Percentiles rank a stretch among this genome's conserved stretches.
phyloP scores from a whole-genome alignment of 2,113 vertebrate genomes.

The Ia io region DNA sequence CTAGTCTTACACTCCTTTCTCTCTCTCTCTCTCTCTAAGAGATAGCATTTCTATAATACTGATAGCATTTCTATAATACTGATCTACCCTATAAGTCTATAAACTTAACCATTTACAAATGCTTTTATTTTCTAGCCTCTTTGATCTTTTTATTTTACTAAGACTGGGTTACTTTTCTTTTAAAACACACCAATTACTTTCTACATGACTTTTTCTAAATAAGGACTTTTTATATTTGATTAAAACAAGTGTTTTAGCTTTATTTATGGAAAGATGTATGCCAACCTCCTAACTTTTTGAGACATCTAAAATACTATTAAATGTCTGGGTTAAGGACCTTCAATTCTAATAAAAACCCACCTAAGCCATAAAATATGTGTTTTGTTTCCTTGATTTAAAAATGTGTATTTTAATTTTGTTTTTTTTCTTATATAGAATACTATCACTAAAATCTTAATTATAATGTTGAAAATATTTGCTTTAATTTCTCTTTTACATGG shows the following conservation, averaged over 20 bases:
- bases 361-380: not conserved
- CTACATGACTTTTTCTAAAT: not conserved
- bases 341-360: constrained; percentile 9
- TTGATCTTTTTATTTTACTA: not conserved
- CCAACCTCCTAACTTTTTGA: not conserved
- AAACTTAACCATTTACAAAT: not conserved
- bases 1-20: not conserved
- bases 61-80: not conserved
- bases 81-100: not conserved
- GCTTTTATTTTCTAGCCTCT: not conserved
- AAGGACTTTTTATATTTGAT: not conserved
- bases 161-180: not conserved
- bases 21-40: too few species aligned
- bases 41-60: not conserved
- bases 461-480: not conserved
- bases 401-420: not conserved
- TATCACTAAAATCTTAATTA: not conserved
- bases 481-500: not conserved
- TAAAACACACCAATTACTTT: not conserved
- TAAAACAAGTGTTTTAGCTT: not conserved
- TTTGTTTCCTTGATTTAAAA: not conserved
- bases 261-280: not conserved
- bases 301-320: not conserved
- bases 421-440: not conserved
- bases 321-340: not conserved